Percentiles rank a stretch among this genome's conserved stretches.
Evolutionary conservation across 2,797 vertebrate genomes (phyloP).

Genomic region (Momotus momota): DNA sequence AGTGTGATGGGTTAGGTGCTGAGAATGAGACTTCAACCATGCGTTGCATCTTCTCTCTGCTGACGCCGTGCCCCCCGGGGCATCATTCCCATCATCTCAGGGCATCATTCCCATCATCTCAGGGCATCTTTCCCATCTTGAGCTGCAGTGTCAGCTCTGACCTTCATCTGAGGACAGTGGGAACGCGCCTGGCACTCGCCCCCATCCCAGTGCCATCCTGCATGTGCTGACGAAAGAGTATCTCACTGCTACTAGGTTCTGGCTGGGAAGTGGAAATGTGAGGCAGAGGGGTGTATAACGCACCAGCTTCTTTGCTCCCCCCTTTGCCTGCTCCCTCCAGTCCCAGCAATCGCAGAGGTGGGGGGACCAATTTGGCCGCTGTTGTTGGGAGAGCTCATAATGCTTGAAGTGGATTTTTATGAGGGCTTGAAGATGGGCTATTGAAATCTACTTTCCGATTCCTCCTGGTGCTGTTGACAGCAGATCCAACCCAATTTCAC

Average conservation of each 20-base stretch:
- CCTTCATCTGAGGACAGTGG: not conserved
- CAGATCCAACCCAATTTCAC: not conserved
- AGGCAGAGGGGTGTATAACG: not conserved
- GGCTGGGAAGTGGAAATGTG: not conserved
- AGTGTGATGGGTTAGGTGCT: not conserved
- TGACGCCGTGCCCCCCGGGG: not conserved
- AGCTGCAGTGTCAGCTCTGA: rapidly evolving
- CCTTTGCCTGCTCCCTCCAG: not conserved
- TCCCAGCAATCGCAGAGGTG: not conserved
- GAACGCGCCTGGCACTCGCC: rapidly evolving
- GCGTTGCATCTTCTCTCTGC: not conserved
- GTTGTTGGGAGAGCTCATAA: rapidly evolving
- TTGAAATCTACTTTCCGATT: not conserved
- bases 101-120: not conserved
- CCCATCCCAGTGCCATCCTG: rapidly evolving
- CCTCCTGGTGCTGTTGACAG: not conserved
- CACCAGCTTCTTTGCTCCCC: not conserved
- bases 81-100: not conserved
- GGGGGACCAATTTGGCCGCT: rapidly evolving
- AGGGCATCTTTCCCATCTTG: not conserved
- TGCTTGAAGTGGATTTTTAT: not conserved
- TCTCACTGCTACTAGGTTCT: not conserved
- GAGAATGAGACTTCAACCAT: not conserved
- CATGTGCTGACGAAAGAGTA: rapidly evolving
- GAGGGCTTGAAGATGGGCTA: not conserved